Evolutionary conservation across 1,140 invertebrate species (phyloP).

Genomic region (Lordiphosa stackelbergi): DNA sequence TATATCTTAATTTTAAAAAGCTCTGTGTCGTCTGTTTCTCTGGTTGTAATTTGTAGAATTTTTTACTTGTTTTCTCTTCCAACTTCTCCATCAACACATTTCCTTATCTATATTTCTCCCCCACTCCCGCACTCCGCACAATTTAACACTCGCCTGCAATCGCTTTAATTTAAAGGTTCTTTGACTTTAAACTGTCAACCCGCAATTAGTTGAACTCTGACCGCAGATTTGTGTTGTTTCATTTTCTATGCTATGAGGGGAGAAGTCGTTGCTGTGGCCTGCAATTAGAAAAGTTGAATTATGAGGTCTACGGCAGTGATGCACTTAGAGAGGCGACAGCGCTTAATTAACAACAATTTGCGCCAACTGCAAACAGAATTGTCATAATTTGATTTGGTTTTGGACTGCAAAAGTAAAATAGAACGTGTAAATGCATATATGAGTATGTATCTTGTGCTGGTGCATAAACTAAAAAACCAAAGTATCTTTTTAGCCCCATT

Average conservation of each 20-base stretch:
- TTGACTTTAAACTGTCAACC: constrained; percentile 52
- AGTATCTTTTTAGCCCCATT: constrained; percentile 47
- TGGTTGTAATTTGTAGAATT: no score
- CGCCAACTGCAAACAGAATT: constrained; percentile 20
- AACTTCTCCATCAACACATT: constrained; percentile 5
- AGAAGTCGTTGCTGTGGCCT: background rate
- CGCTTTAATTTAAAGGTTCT: constrained; percentile 60
- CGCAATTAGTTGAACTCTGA: constrained; percentile 64
- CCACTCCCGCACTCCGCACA: constrained; percentile 5
- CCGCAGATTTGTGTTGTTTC: constrained; percentile 26
- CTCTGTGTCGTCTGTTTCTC: no score
- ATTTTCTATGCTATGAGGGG: background rate
- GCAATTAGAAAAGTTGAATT: constrained; percentile 47
- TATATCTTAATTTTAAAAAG: no score
- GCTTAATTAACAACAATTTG: constrained; percentile 65
- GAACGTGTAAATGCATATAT: constrained; percentile 24
- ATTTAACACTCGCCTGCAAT: constrained; percentile 8
- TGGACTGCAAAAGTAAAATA: constrained; percentile 36
- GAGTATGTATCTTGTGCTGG: constrained; percentile 50
- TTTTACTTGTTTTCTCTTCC: no score
- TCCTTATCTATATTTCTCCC: constrained; percentile 12
- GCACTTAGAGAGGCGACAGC: constrained; percentile 31
- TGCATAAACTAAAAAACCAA: constrained; percentile 59
- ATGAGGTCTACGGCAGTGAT: constrained; percentile 29
- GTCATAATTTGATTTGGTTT: constrained; percentile 64